Conservation (phyloP, 2,797 vertebrate genomes). For the Ammospiza maritima region DNA sequence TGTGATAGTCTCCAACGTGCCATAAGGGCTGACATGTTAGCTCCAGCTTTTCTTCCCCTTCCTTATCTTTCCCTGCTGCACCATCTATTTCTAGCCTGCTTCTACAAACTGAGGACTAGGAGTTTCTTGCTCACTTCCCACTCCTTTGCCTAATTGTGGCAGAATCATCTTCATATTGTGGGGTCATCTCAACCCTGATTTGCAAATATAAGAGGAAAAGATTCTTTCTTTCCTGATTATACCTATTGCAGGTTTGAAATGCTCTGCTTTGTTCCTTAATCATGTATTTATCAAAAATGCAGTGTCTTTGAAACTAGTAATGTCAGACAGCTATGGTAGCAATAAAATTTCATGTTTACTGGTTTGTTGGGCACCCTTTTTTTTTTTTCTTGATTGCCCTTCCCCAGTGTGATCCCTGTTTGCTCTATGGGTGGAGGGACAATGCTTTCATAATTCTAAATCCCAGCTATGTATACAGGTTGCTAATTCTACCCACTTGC, state of each 20-base stretch:
- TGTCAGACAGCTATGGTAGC: background rate
- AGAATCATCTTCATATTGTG: background rate
- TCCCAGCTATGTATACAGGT: background rate
- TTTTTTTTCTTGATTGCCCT: background rate
- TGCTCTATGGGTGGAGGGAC: background rate
- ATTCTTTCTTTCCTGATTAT: background rate
- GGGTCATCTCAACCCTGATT: background rate
- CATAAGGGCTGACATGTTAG: background rate
- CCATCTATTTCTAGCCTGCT: background rate
- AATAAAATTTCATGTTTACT: background rate
- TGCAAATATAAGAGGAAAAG: background rate
- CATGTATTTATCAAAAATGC: background rate
- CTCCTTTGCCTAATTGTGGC: constrained; percentile 6
- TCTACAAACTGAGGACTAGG: background rate
- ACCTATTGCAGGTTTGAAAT: background rate
- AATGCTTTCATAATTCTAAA: background rate
- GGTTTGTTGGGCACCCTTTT: background rate
- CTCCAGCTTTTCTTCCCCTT: background rate
- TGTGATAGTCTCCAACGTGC: background rate
- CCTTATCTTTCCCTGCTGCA: background rate
- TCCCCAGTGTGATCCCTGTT: background rate
- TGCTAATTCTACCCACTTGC: background rate
- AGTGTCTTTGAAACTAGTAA: background rate
- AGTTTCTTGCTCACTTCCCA: constrained; percentile 7
- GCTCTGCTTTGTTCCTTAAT: background rate